These are phyloP conservation scores for Leucoraja ocellata DNA, from an alignment of 2,797 vertebrate species.

Conservation along the genomic window DNA sequence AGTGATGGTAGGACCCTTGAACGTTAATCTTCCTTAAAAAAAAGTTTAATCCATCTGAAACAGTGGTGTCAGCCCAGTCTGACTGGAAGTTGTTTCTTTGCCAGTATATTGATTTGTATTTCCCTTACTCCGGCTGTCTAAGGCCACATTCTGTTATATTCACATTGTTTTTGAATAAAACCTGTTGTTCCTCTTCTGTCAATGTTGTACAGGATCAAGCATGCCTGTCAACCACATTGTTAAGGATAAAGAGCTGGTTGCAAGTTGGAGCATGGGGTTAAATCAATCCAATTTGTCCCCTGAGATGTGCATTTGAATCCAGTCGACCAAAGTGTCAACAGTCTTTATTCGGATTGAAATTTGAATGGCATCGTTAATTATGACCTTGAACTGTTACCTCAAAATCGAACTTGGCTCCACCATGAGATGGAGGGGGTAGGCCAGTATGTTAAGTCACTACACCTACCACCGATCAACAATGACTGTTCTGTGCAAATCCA, in stretches of 20 bases:
- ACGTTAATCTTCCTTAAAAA: too few relatives aligned
- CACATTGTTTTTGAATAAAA: not conserved
- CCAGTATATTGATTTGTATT: not conserved
- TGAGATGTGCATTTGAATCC: not conserved
- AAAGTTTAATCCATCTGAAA: not conserved
- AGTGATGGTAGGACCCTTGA: too few relatives aligned
- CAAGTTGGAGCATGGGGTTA: not conserved
- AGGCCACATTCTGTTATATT: not conserved
- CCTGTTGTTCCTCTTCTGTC: not conserved
- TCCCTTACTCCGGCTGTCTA: not conserved
- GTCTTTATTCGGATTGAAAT: not conserved
- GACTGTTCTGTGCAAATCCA: not conserved
- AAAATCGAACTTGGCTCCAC: not conserved
- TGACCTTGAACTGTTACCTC: not conserved
- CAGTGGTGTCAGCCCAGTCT: not conserved
- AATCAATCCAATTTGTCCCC: not conserved
- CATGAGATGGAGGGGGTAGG: too few relatives aligned
- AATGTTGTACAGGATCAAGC: not conserved
- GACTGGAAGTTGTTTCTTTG: not conserved
- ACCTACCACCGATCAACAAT: not conserved
- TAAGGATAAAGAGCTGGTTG: not conserved
- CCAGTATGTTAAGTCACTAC: not conserved
- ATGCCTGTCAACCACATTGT: not conserved
- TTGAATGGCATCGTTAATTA: too few relatives aligned
- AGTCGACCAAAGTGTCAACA: not conserved